Percentiles rank a stretch among this genome's conserved stretches.
Conservation (phyloP, 2,888 invertebrate species). For the Conchocele bisecta region DNA sequence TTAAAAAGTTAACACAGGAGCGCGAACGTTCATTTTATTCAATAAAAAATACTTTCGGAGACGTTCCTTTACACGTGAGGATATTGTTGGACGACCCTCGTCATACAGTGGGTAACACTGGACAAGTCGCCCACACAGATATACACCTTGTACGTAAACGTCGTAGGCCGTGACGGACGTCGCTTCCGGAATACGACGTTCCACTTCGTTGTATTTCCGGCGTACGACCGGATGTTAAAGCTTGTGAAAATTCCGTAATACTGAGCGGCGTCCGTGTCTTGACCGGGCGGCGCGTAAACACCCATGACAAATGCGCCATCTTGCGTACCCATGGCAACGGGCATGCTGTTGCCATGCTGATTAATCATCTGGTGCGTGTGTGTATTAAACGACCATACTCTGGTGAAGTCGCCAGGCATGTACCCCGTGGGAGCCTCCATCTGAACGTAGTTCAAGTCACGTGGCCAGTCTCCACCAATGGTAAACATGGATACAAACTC, state of each 20-base stretch:
- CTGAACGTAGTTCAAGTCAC: slow-evolving; percentile 40
- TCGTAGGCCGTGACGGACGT: slow-evolving; percentile 13
- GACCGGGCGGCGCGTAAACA: slow-evolving; percentile 50
- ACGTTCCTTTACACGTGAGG: slow-evolving; percentile 20
- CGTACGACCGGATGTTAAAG: not conserved
- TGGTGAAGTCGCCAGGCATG: slow-evolving; percentile 52
- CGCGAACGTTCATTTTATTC: too few relatives aligned
- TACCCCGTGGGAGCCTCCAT: slow-evolving; percentile 60
- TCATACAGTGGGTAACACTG: slow-evolving; percentile 50
- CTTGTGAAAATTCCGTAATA: slow-evolving; percentile 26
- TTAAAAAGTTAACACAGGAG: too few relatives aligned
- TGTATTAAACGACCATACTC: slow-evolving; percentile 33
- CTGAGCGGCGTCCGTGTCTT: slow-evolving; percentile 41
- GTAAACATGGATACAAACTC: slow-evolving; percentile 56
- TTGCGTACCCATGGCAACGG: slow-evolving; percentile 41
- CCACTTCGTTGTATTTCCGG: slow-evolving; percentile 45
- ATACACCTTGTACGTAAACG: slow-evolving; percentile 49
- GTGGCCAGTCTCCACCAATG: slow-evolving; percentile 55
- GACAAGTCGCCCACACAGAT: slow-evolving; percentile 53
- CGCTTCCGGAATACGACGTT: slow-evolving; percentile 56
- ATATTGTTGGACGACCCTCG: slow-evolving; percentile 20
- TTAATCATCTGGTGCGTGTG: slow-evolving; percentile 14
- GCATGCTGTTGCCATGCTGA: slow-evolving; percentile 27
- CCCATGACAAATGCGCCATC: slow-evolving; percentile 57
- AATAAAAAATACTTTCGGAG: too few relatives aligned